These are phyloP conservation scores for Amphipyra tragopoginis DNA, from an alignment of 2,888 invertebrate genomes.

Conservation along the genomic window DNA sequence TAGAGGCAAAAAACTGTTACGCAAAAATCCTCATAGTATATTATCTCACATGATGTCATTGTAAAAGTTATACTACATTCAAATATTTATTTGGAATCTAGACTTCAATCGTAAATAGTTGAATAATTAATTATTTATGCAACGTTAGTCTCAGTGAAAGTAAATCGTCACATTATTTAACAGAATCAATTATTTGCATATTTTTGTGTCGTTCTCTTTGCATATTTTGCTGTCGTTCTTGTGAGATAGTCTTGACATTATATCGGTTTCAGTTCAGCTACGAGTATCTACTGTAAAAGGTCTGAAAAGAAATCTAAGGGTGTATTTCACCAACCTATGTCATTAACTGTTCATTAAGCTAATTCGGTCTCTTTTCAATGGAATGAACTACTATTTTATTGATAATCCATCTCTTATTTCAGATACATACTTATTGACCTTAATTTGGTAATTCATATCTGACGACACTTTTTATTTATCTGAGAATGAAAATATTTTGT, in stretches of 20 bases:
- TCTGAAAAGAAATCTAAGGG: background rate
- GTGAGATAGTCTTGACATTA: constrained; percentile 18
- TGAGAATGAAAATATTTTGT: no score
- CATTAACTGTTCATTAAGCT: no score
- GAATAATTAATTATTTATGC: constrained; percentile 14
- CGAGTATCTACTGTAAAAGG: background rate
- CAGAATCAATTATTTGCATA: constrained; percentile 39
- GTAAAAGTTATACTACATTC: background rate
- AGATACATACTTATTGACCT: no score
- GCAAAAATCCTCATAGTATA: no score
- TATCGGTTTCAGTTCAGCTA: background rate
- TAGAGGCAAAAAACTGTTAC: background rate
- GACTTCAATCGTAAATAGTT: background rate
- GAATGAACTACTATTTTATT: no score
- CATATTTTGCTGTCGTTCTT: no score
- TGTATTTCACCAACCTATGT: no score
- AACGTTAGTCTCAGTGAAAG: constrained; percentile 42
- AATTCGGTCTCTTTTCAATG: background rate
- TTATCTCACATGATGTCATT: background rate
- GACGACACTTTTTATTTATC: no score
- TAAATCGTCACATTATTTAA: constrained; percentile 1
- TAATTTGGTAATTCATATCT: no score
- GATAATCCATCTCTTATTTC: no score
- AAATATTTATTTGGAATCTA: background rate
- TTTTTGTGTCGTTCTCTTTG: background rate